Evolutionary conservation across 2,888 invertebrate genomes (phyloP), one percentile per base, ranked within the genome.

Genomic region (Eilema depressum): DNA sequence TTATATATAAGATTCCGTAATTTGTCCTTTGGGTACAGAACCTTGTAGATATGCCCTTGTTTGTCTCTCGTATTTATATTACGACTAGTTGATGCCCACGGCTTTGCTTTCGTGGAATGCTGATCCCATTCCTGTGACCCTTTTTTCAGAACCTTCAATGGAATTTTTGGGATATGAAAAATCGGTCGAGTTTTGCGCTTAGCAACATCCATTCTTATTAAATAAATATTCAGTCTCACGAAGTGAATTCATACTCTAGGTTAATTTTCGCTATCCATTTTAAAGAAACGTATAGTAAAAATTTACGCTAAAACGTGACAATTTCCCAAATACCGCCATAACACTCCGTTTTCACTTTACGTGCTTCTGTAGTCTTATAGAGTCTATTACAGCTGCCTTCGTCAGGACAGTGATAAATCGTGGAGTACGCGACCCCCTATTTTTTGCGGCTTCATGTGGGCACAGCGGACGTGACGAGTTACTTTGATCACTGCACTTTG

Each of bases 331-430:
- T 56, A 56, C 23, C 12, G 30, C 17, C 23, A 28, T 23, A 28
- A 28, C 25, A 10, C 57, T 33, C 33, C 33, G 30, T 65, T 30
- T 56, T 65, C 25, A n/a, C 23, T 28, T 28, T 23, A 65, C 56
- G 33, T 25, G 66, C n/a, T 1, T 37, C 33, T 33, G 23, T 56
- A 37, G 53, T 66, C 53, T 30, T 28, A 37, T 37, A 17, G 25
- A 41, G 64, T 28, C 14, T 12, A 56, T 65, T 65, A 53, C 64
- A 30, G 10, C 23, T 23, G 23, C 57, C 25, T 66, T 57, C 57
- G 17, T 57, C 25, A 57, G 30, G 66, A 66, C 66, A 57, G 57
- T 57, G 56, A 57, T 66, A 28, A 33, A 56, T 56, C 57, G 57
- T 57, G 57, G 30, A 33, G 53, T 56, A 65, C 28, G 56, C 56